These are phyloP conservation scores for Petroica traversi DNA, from an alignment of 2,113 vertebrate genomes.

Conservation along the genomic window DNA sequence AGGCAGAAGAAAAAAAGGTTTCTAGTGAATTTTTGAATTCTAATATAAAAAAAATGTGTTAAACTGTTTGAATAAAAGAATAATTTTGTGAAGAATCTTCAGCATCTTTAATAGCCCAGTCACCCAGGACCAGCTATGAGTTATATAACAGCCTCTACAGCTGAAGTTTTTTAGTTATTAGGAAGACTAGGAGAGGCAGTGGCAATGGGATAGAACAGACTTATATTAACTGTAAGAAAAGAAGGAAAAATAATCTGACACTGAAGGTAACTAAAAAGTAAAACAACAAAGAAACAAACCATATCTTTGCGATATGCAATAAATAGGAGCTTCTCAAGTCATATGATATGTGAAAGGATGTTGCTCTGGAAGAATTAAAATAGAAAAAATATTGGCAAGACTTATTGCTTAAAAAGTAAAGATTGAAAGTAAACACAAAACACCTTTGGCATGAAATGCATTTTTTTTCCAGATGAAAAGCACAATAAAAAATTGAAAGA, in stretches of 20 bases:
- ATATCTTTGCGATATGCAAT: neutral
- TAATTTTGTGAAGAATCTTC: neutral
- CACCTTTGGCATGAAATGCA: neutral
- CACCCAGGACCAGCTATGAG: neutral
- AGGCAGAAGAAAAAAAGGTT: neutral
- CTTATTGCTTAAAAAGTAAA: neutral
- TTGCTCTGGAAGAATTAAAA: neutral
- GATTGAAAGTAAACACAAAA: neutral
- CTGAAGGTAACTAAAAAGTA: neutral
- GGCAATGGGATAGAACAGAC: neutral
- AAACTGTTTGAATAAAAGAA: neutral
- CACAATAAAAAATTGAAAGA: neutral
- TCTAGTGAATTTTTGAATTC: neutral
- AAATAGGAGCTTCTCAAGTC: neutral
- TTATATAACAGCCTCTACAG: neutral
- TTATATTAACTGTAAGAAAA: neutral
- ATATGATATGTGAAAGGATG: neutral
- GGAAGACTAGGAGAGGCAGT: neutral
- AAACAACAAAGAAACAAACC: neutral
- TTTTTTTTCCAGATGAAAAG: neutral
- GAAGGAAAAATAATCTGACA: neutral
- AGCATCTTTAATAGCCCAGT: neutral
- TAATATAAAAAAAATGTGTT: neutral
- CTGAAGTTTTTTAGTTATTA: neutral
- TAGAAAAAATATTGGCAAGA: neutral